phyloP scores from a whole-genome alignment of 2,113 vertebrate genomes.

The Lepus americanus region DNA sequence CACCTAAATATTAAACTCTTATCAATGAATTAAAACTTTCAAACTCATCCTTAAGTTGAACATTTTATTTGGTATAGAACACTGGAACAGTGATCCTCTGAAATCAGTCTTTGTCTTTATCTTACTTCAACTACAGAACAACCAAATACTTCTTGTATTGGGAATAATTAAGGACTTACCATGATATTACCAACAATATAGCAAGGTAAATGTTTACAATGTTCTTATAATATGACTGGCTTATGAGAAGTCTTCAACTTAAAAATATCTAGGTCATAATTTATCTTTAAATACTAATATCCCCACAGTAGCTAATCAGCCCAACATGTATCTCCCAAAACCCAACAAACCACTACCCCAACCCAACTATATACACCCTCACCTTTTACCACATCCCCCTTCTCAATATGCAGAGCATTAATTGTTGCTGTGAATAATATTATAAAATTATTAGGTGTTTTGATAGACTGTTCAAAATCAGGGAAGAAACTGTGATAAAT shows the following conservation, averaged over 20 bases:
- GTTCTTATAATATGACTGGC: neutral
- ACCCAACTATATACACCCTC: neutral
- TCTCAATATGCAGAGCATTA: slow-evolving; percentile 41
- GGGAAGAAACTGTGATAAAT: slow-evolving; percentile 28
- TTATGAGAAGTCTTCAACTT: slow-evolving; percentile 28
- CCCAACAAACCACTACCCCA: neutral
- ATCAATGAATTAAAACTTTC: slow-evolving; percentile 22
- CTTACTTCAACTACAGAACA: slow-evolving; percentile 28
- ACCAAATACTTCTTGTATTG: slow-evolving; percentile 54
- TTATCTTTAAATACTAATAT: slow-evolving; percentile 51
- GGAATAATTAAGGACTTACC: slow-evolving; percentile 63
- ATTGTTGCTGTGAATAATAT: neutral
- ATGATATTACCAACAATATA: slow-evolving; percentile 49
- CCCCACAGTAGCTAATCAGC: neutral
- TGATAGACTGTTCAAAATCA: slow-evolving; percentile 46
- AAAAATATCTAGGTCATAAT: slow-evolving; percentile 55
- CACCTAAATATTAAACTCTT: slow-evolving; percentile 41
- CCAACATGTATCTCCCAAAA: slow-evolving; percentile 35
- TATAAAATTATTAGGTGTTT: slow-evolving; percentile 23
- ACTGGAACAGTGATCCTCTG: neutral
- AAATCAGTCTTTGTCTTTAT: slow-evolving; percentile 42
- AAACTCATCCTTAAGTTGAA: slow-evolving; percentile 55
- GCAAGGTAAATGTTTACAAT: slow-evolving; percentile 63
- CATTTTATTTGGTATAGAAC: slow-evolving; percentile 20
- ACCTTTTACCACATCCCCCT: slow-evolving; percentile 19